Evolutionary conservation across 2,888 invertebrate species (phyloP).

Genomic region (Siphonodentalium dalli): DNA sequence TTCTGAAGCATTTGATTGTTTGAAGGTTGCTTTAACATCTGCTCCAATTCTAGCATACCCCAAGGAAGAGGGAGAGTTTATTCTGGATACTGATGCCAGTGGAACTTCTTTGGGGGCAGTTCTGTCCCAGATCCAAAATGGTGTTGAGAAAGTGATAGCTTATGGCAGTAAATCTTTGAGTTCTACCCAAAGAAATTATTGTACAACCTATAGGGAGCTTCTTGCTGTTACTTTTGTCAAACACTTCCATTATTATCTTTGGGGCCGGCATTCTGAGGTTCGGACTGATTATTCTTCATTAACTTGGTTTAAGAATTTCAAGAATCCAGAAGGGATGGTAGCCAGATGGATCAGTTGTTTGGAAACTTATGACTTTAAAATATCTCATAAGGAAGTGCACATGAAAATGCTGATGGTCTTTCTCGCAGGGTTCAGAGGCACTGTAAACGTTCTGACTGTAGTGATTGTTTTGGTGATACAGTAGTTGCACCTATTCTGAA

Average conservation of each 20-base stretch:
- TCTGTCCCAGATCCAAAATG: conserved; percentile 12
- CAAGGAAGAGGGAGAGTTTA: not conserved
- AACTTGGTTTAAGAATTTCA: conserved; percentile 14
- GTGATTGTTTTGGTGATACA: not conserved
- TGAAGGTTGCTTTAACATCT: too few species aligned
- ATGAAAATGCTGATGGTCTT: conserved; percentile 12
- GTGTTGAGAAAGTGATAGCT: conserved; percentile 12
- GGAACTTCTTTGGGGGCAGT: conserved; percentile 8
- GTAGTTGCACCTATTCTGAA: too few species aligned
- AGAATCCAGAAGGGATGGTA: conserved; percentile 10
- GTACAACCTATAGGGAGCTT: conserved; percentile 18
- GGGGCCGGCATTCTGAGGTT: conserved; percentile 9
- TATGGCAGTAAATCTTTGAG: conserved; percentile 13
- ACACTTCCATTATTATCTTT: conserved; percentile 16
- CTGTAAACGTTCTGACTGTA: not conserved
- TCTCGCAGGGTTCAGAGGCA: not conserved
- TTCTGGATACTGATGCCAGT: conserved; percentile 18
- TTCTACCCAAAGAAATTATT: conserved; percentile 9
- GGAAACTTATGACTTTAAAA: conserved; percentile 14
- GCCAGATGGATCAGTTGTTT: conserved; percentile 18
- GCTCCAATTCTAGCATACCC: conserved; percentile 3
- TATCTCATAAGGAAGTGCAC: conserved; percentile 9
- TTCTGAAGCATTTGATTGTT: too few species aligned
- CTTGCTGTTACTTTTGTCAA: conserved; percentile 19
- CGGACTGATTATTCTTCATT: conserved; percentile 20